These are phyloP conservation scores for Sebastes itinus DNA, from an alignment of 2,797 vertebrate genomes.

Conservation along the genomic window DNA sequence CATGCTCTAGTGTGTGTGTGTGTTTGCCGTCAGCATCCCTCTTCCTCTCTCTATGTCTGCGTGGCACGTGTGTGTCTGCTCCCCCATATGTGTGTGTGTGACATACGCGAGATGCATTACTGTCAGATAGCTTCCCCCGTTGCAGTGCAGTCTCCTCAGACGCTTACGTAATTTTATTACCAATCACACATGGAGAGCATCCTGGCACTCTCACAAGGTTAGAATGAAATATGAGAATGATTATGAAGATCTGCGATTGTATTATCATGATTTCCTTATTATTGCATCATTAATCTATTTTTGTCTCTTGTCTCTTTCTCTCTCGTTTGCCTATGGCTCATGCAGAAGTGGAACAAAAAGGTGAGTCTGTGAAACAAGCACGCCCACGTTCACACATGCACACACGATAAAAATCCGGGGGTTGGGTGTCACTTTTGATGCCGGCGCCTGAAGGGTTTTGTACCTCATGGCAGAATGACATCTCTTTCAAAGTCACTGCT, in stretches of 20 bases:
- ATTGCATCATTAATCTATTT: conserved; percentile 86
- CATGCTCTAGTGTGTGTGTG: conserved; percentile 1
- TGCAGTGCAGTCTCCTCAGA: conserved; percentile 61
- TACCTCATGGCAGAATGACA: conserved; percentile 57
- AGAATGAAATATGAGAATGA: conserved; percentile 80
- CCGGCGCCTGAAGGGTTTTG: conserved; percentile 46
- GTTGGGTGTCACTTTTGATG: conserved; percentile 52
- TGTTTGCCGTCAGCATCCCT: conserved; percentile 2
- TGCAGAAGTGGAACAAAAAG: conserved; percentile 99
- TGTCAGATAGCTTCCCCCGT: conserved; percentile 58
- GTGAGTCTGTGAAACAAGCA: conserved; percentile 87
- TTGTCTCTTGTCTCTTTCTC: conserved; percentile 68
- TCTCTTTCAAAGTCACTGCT: conserved; percentile 60
- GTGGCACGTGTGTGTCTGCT: conserved; percentile 15
- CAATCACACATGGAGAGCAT: conserved; percentile 77
- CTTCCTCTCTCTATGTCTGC: conserved; percentile 1
- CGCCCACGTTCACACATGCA: conserved; percentile 31
- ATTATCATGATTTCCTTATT: conserved; percentile 81
- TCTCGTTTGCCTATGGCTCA: conserved; percentile 70
- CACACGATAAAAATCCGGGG: conserved; percentile 30
- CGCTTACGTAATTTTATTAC: conserved; percentile 77
- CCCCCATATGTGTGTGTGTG: conserved; percentile 20
- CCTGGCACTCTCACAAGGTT: conserved; percentile 80
- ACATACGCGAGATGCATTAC: conserved; percentile 66
- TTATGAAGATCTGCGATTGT: conserved; percentile 80